phyloP scores from a whole-genome alignment of 1,140 invertebrate genomes.

The Camponotus pennsylvanicus region DNA sequence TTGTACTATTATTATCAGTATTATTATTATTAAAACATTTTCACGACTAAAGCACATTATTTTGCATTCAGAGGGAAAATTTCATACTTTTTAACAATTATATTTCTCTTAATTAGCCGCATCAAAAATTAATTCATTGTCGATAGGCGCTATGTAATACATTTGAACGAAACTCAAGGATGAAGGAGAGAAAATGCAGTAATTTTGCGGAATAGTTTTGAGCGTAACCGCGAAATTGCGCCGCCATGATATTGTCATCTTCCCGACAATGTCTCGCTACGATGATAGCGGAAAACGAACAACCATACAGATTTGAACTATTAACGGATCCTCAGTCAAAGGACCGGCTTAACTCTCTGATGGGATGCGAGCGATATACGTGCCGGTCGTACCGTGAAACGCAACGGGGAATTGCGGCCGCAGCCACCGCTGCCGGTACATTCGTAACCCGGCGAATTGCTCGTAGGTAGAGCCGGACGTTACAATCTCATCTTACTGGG shows the following conservation, averaged over 20 bases:
- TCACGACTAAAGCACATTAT: background rate
- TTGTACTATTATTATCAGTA: background rate
- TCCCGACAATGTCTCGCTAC: background rate
- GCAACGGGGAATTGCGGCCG: conserved; percentile 67
- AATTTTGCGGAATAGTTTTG: background rate
- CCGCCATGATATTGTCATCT: conserved; percentile 4
- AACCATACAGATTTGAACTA: conserved; percentile 68
- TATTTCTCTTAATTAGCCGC: background rate
- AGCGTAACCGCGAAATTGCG: conserved; percentile 14
- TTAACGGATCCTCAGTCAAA: conserved; percentile 73
- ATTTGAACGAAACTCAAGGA: background rate
- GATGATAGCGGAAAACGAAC: conserved; percentile 38
- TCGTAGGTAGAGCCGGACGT: conserved; percentile 48
- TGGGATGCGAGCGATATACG: conserved; percentile 52
- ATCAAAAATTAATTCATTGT: background rate
- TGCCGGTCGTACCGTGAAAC: conserved; percentile 66
- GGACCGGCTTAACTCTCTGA: conserved; percentile 63
- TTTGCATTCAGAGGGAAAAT: background rate
- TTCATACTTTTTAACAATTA: background rate
- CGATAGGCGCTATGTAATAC: background rate
- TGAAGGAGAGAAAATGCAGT: background rate
- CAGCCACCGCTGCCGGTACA: conserved; percentile 9
- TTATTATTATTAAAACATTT: background rate
- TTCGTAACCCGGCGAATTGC: conserved; percentile 64
- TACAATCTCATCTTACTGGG: conserved; percentile 70